A percentile compares a stretch with the other conserved stretches of the same genome.
Conservation (phyloP, 2,888 invertebrate genomes). For the Andrena hattorfiana region DNA sequence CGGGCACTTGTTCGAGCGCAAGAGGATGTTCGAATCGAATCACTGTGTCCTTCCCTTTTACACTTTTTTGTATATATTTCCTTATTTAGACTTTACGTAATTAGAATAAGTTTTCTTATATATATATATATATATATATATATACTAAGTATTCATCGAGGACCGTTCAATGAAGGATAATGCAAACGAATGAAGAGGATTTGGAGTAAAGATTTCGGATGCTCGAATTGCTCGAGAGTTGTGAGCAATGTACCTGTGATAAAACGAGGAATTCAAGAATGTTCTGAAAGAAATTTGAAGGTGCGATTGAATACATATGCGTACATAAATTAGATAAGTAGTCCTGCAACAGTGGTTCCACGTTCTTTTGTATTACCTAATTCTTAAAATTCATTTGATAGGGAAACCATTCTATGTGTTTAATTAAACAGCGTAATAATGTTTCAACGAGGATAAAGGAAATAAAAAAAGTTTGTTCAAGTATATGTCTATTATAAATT, state of each 20-base stretch:
- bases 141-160: background rate
- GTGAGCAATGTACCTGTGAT: conserved; percentile 28
- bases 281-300: background rate
- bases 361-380: conserved; percentile 2
- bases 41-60: background rate
- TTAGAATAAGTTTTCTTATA: conserved; percentile 2
- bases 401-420: conserved; percentile 7
- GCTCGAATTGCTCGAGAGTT: conserved; percentile 9
- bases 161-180: background rate
- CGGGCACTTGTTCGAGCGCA: background rate
- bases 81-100: conserved; percentile 3
- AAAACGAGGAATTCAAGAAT: conserved; percentile 23
- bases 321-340: conserved; percentile 13
- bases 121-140: background rate
- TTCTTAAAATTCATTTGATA: conserved; percentile 1
- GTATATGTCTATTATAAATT: background rate
- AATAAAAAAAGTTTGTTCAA: conserved; percentile 14
- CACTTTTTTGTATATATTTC: conserved; percentile 1
- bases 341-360: background rate
- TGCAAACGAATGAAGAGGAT: background rate
- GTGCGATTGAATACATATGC: background rate
- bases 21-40: background rate
- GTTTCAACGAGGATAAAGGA: background rate
- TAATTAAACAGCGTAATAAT: background rate
- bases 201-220: background rate